phyloP scores from a whole-genome alignment of 2,113 vertebrate species.

The Microtus oregoni region DNA sequence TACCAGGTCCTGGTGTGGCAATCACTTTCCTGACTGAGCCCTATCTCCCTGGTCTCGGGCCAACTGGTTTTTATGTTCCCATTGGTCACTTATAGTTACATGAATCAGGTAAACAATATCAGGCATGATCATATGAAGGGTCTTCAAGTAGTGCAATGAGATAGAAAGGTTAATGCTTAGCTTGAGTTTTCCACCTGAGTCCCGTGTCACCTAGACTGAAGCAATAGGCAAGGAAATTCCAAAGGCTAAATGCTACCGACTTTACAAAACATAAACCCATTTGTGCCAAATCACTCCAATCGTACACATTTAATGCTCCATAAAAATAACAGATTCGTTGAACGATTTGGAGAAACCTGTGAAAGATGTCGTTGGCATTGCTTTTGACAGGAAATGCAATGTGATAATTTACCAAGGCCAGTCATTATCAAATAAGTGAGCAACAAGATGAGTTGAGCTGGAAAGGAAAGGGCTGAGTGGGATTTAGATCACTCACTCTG shows the following conservation, averaged over 20 bases:
- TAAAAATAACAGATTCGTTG: slow-evolving; percentile 40
- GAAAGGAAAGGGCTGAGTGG: slow-evolving; percentile 71
- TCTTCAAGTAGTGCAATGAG: neutral
- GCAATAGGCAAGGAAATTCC: slow-evolving; percentile 37
- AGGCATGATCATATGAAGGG: neutral
- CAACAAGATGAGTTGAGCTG: slow-evolving; percentile 87
- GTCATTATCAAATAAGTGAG: slow-evolving; percentile 79
- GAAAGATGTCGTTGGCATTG: slow-evolving; percentile 68
- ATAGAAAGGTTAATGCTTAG: slow-evolving; percentile 46
- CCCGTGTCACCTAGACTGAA: slow-evolving; percentile 11
- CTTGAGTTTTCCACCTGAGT: slow-evolving; percentile 47
- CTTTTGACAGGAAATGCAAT: slow-evolving; percentile 79
- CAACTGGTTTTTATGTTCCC: neutral
- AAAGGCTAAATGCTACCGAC: slow-evolving; percentile 57
- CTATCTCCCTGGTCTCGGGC: neutral
- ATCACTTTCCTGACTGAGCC: neutral
- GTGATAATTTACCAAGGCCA: slow-evolving; percentile 74
- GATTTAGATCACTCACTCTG: slow-evolving; percentile 45
- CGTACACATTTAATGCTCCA: slow-evolving; percentile 57
- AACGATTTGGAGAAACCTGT: slow-evolving; percentile 49
- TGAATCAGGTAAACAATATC: neutral
- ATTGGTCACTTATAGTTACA: neutral
- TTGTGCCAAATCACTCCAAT: slow-evolving; percentile 27
- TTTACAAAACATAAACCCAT: slow-evolving; percentile 57
- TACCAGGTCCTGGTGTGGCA: neutral